Evolutionary conservation across 2,888 invertebrate genomes (phyloP).

Genomic region (Agrotis segetum): DNA sequence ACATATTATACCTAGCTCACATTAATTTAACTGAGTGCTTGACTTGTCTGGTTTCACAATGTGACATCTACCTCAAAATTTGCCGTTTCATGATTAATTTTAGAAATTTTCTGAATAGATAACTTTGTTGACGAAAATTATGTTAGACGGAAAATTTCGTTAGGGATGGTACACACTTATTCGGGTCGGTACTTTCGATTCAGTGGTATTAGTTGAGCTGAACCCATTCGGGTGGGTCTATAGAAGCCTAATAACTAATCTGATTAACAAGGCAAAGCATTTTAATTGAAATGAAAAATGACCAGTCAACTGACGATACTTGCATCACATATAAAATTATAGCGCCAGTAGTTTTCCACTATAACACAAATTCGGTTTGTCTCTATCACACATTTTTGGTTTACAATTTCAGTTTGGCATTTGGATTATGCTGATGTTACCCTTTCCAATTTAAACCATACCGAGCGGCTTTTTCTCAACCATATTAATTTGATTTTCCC

Average conservation of each 20-base stretch:
- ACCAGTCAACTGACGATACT: not conserved
- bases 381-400: too few relatives aligned
- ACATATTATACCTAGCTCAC: slow-evolving; percentile 66
- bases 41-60: slow-evolving; percentile 63
- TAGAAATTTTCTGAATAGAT: slow-evolving; percentile 54
- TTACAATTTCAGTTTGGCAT: not conserved
- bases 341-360: not conserved
- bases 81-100: slow-evolving; percentile 64
- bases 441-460: not conserved
- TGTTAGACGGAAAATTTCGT: slow-evolving; percentile 18
- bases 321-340: not conserved
- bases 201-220: not conserved
- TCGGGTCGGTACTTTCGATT: not conserved
- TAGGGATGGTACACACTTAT: not conserved
- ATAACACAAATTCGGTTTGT: not conserved
- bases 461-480: too few relatives aligned
- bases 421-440: too few relatives aligned
- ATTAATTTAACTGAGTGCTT: slow-evolving; percentile 78
- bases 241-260: not conserved
- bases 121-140: slow-evolving; percentile 50
- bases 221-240: not conserved
- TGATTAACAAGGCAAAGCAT: not conserved
- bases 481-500: not conserved
- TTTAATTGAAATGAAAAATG: too few relatives aligned
- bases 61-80: slow-evolving; percentile 64